phyloP scores from a whole-genome alignment of 1,140 invertebrate species.

The Drosophila eugracilis region DNA sequence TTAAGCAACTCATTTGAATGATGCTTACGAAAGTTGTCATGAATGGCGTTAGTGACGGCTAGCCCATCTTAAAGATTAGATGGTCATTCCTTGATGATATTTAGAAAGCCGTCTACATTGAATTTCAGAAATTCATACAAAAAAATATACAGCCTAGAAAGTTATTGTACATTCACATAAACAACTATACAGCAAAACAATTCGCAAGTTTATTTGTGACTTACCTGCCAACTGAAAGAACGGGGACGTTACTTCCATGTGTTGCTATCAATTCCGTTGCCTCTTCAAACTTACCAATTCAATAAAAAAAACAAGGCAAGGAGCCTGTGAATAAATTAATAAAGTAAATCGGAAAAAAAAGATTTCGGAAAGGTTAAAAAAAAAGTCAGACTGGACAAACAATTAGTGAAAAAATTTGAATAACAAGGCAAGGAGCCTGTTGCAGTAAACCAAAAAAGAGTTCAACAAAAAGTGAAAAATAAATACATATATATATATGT shows the following conservation, averaged over 20 bases:
- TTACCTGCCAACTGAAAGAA: conserved; percentile 67
- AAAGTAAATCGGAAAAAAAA: no score
- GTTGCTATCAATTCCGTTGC: conserved; percentile 89
- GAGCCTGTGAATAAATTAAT: no score
- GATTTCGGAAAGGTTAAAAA: no score
- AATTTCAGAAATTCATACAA: conserved; percentile 96
- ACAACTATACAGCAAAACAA: no score
- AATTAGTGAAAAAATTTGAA: no score
- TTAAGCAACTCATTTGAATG: conserved; percentile 92
- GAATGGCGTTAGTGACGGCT: conserved; percentile 93
- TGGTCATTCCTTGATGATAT: conserved; percentile 95
- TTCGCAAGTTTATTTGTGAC: no score
- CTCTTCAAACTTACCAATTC: conserved; percentile 89
- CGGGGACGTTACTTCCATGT: conserved; percentile 84
- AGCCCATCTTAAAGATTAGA: conserved; percentile 93
- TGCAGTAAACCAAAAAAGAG: no score
- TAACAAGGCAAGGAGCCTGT: no score
- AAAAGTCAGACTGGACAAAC: no score
- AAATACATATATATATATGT: no score
- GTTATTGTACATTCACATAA: not conserved
- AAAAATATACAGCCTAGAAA: conserved; percentile 91
- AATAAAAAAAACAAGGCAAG: no score
- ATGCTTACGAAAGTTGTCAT: conserved; percentile 91
- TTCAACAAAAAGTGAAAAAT: no score
- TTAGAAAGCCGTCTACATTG: conserved; percentile 93